Percentiles rank a stretch among this genome's conserved stretches.
Evolutionary conservation across 2,888 invertebrate genomes (phyloP).

Genomic region (Polyommatus iphigenia): DNA sequence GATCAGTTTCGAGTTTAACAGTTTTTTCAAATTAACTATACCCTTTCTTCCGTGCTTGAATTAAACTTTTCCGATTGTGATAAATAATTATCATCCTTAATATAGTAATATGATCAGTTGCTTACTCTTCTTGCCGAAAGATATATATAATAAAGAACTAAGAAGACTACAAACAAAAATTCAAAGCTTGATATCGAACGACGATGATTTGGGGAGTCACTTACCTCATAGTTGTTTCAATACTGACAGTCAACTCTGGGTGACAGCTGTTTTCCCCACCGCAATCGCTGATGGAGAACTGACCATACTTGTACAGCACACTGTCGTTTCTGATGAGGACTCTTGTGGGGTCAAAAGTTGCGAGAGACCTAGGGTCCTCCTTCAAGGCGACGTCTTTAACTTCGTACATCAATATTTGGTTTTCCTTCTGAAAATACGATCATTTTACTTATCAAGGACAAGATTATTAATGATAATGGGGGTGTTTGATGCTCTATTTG

Average conservation of each 20-base stretch:
- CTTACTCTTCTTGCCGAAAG: too few species aligned
- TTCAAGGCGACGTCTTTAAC: not conserved
- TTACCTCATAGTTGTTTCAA: not conserved
- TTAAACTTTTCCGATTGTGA: too few species aligned
- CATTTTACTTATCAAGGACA: not conserved
- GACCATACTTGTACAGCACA: not conserved
- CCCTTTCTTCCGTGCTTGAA: too few species aligned
- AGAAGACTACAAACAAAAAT: too few species aligned
- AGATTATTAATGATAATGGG: too few species aligned
- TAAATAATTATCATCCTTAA: too few species aligned
- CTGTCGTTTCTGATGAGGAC: constrained; percentile 26
- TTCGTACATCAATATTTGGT: not conserved
- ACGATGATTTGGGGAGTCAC: not conserved
- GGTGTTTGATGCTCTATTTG: too few species aligned
- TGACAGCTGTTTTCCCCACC: not conserved
- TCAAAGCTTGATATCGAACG: too few species aligned
- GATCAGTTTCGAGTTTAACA: too few species aligned
- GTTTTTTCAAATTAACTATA: too few species aligned
- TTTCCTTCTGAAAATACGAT: not conserved
- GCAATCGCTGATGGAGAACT: not conserved
- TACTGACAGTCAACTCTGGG: not conserved
- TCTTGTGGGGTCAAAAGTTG: not conserved
- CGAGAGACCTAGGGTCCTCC: not conserved
- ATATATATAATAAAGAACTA: too few species aligned
- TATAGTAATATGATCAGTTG: too few species aligned